Percentiles rank a stretch among this genome's conserved stretches.
These are phyloP conservation scores for Cosmorhoe ocellata DNA, from an alignment of 2,888 invertebrate species.

Conservation along the genomic window DNA sequence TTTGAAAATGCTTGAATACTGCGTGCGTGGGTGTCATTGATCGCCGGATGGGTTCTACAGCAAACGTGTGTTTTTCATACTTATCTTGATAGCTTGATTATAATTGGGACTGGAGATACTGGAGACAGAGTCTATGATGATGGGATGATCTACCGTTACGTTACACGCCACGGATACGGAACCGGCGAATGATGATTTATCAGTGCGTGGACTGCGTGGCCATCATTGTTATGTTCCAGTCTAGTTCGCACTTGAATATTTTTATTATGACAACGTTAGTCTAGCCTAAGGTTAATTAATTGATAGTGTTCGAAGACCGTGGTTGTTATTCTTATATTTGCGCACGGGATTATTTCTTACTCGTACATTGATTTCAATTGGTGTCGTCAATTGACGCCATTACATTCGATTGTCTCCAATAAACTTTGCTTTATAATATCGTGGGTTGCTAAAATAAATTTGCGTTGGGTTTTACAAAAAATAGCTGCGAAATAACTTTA, in stretches of 20 bases:
- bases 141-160: neutral
- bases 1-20: neutral
- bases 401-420: conserved; percentile 22
- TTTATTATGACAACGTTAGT: neutral
- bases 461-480: conserved; percentile 7
- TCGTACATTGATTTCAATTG: conserved; percentile 23
- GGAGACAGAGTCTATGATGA: too few relatives aligned
- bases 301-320: conserved; percentile 1
- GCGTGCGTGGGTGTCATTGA: too few relatives aligned
- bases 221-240: conserved; percentile 14
- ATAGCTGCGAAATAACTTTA: conserved; percentile 8
- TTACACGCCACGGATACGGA: conserved; percentile 11
- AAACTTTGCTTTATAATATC: neutral
- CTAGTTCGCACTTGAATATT: conserved; percentile 8
- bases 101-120: too few relatives aligned
- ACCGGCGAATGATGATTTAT: conserved; percentile 14
- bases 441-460: conserved; percentile 2
- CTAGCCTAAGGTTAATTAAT: neutral
- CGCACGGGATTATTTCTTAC: conserved; percentile 4
- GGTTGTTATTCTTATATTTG: conserved; percentile 13
- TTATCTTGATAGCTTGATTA: too few relatives aligned
- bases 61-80: too few relatives aligned
- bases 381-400: conserved; percentile 21
- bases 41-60: too few relatives aligned
- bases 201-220: conserved; percentile 12